These are phyloP conservation scores for Chiloscyllium punctatum DNA, from an alignment of 2,797 vertebrate species.

Conservation along the genomic window DNA sequence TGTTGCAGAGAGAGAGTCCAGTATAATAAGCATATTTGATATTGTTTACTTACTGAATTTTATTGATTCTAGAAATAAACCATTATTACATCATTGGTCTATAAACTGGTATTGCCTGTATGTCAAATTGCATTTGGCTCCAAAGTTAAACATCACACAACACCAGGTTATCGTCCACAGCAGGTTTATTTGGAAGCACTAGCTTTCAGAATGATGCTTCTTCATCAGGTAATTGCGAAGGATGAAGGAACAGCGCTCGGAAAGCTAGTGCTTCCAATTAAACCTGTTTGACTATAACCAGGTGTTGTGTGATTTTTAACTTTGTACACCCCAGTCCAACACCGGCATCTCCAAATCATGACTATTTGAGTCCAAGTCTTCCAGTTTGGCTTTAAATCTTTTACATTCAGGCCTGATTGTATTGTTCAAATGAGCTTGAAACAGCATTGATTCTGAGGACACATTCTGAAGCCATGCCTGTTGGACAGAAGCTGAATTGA, in stretches of 20 bases:
- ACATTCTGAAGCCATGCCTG: slow-evolving; percentile 49
- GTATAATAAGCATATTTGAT: background rate
- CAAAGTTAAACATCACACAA: too few relatives aligned
- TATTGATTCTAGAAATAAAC: background rate
- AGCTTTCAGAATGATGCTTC: too few relatives aligned
- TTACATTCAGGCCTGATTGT: too few relatives aligned
- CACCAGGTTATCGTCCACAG: too few relatives aligned
- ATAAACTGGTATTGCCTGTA: background rate
- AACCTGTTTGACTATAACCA: too few relatives aligned
- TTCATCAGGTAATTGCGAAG: too few relatives aligned
- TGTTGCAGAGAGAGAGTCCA: background rate
- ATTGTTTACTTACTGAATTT: background rate
- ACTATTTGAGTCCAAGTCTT: background rate
- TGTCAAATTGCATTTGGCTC: slow-evolving; percentile 6
- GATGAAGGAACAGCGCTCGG: too few relatives aligned
- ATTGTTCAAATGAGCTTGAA: slow-evolving; percentile 48
- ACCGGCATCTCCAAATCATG: too few relatives aligned
- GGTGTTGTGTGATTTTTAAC: too few relatives aligned
- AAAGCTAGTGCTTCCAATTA: too few relatives aligned
- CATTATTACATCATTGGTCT: background rate
- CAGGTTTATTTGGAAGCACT: too few relatives aligned
- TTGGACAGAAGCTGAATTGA: slow-evolving; percentile 62
- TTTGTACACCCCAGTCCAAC: too few relatives aligned
- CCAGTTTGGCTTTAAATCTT: background rate
- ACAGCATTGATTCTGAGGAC: slow-evolving; percentile 62